Percentiles rank a stretch among this genome's conserved stretches.
phyloP scores from a whole-genome alignment of 2,113 vertebrate species.

The Nanger granti region DNA sequence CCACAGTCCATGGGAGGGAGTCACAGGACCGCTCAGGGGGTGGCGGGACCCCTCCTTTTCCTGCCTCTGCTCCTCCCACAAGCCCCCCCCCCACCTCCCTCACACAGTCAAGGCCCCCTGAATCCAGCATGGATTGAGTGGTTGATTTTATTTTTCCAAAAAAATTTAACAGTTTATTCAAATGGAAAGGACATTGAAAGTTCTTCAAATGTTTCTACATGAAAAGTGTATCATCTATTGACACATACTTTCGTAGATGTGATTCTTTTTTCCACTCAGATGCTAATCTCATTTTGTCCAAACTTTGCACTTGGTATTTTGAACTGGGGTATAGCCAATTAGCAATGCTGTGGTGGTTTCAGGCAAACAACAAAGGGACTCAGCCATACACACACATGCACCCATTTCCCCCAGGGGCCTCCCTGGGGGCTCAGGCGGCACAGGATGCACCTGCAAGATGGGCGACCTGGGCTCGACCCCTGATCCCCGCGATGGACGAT shows the following conservation, averaged over 20 bases:
- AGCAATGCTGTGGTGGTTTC: background rate
- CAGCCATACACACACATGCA: background rate
- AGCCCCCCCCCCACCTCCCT: background rate
- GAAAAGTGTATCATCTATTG: background rate
- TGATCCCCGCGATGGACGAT: background rate
- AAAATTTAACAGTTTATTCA: background rate
- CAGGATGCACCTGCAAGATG: background rate
- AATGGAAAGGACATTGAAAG: background rate
- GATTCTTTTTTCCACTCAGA: background rate
- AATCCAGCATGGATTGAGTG: background rate
- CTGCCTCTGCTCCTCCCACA: background rate
- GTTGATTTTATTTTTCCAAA: background rate
- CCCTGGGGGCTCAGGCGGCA: background rate
- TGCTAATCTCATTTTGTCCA: background rate
- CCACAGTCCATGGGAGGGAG: background rate
- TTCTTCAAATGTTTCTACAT: background rate
- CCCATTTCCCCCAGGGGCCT: background rate
- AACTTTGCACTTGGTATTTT: background rate
- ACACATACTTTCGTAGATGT: background rate
- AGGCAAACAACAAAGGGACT: background rate
- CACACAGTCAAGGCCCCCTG: background rate
- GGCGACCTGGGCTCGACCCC: background rate
- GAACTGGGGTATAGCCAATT: background rate
- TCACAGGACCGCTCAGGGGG: fast-evolving
- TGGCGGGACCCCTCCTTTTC: too few relatives aligned